phyloP scores from a whole-genome alignment of 2,797 vertebrate species.

The Numenius phaeopus region DNA sequence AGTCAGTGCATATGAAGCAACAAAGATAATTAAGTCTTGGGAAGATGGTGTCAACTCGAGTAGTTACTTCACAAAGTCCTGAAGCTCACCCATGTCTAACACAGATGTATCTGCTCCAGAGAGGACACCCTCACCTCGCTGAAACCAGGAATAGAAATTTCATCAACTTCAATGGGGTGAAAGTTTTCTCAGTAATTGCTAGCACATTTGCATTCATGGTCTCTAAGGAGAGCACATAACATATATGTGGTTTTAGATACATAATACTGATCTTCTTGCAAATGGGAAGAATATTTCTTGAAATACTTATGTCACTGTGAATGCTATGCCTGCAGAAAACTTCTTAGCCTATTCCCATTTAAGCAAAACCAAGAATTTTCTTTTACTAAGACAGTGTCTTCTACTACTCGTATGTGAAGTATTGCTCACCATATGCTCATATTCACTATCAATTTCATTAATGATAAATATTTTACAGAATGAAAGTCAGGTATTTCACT shows the following conservation, averaged over 20 bases:
- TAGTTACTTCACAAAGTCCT: neutral
- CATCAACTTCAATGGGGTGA: accelerated
- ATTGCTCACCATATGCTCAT: neutral
- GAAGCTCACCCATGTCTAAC: neutral
- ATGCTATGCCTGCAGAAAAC: neutral
- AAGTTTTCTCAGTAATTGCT: neutral
- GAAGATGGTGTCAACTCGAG: neutral
- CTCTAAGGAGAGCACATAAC: neutral
- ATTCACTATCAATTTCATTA: neutral
- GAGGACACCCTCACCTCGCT: neutral
- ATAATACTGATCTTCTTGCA: no score
- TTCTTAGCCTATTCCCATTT: neutral
- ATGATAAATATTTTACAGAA: neutral
- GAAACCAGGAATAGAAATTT: neutral
- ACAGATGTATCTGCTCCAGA: accelerated
- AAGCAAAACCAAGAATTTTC: neutral
- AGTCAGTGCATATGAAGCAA: neutral
- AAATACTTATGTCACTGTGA: accelerated
- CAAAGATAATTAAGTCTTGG: neutral
- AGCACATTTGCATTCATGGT: neutral
- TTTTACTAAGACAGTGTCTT: neutral
- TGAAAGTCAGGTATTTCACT: neutral
- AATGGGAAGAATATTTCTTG: neutral
- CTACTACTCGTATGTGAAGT: neutral
- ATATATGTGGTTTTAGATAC: accelerated